A percentile compares a stretch with the other conserved stretches of the same genome.
Conservation (phyloP, 1,140 invertebrate genomes). For the Formica selysi region DNA sequence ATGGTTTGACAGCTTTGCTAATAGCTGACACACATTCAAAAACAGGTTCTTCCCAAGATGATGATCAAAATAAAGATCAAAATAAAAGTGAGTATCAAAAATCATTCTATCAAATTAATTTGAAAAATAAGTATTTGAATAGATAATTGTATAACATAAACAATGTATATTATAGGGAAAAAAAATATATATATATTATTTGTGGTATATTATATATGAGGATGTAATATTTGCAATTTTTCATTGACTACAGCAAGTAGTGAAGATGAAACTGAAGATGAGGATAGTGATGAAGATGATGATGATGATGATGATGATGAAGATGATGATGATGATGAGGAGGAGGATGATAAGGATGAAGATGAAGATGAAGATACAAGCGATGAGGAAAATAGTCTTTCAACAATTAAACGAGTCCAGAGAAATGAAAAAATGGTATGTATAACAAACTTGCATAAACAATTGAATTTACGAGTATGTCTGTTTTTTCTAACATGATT, state of each 20-base stretch:
- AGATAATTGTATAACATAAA: background rate
- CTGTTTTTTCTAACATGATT: background rate
- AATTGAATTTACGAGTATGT: background rate
- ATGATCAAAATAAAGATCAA: conserved; percentile 51
- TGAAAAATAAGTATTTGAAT: background rate
- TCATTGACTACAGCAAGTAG: conserved; percentile 71
- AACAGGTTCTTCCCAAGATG: conserved; percentile 47
- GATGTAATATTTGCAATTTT: conserved; percentile 3
- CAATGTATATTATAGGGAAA: background rate
- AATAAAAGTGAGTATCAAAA: conserved; percentile 18
- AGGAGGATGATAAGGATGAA: conserved; percentile 54
- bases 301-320: conserved; percentile 68
- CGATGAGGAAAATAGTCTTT: conserved; percentile 56
- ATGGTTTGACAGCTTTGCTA: conserved; percentile 90
- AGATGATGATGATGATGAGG: conserved; percentile 38
- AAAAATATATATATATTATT: background rate
- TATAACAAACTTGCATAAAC: background rate
- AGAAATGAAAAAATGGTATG: conserved; percentile 84
- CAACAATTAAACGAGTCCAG: conserved; percentile 65
- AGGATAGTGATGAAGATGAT: conserved; percentile 75
- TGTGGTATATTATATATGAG: background rate
- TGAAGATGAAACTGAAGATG: conserved; percentile 68
- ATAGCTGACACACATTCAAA: conserved; percentile 87
- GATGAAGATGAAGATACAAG: conserved; percentile 62
- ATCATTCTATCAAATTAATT: background rate